These are phyloP conservation scores for Drosophila auraria DNA, from an alignment of 1,140 invertebrate species.

Conservation along the genomic window DNA sequence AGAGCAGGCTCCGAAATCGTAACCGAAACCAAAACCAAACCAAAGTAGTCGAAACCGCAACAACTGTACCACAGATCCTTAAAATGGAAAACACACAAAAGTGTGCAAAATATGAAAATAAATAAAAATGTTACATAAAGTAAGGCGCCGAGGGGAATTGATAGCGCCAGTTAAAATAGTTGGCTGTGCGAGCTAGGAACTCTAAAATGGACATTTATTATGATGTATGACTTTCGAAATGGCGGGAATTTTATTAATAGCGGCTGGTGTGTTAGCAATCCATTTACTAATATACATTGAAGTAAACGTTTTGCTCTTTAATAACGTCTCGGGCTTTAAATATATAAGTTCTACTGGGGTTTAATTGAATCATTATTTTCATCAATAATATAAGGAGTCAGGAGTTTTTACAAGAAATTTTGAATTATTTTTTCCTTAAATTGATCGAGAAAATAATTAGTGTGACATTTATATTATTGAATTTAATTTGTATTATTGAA, in stretches of 20 bases:
- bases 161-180: constrained; percentile 30
- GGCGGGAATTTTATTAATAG: constrained; percentile 25
- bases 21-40: constrained; percentile 19
- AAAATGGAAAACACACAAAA: constrained; percentile 42
- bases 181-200: constrained; percentile 32
- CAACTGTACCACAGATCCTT: constrained; percentile 62
- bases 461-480: no score
- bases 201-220: constrained; percentile 64
- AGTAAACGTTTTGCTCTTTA: not conserved
- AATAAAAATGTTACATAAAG: constrained; percentile 30
- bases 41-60: constrained; percentile 50
- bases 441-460: no score
- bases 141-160: constrained; percentile 33
- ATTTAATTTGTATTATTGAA: no score
- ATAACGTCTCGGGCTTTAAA: not conserved
- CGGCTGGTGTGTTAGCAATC: constrained; percentile 7
- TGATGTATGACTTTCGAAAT: constrained; percentile 62
- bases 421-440: not conserved
- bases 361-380: no score
- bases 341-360: not conserved
- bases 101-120: constrained; percentile 37
- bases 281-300: not conserved
- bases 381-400: no score
- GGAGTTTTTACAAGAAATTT: no score
- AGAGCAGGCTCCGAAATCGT: constrained; percentile 18